These are phyloP conservation scores for Chironomus tepperi DNA, from an alignment of 1,140 invertebrate genomes.

Conservation along the genomic window DNA sequence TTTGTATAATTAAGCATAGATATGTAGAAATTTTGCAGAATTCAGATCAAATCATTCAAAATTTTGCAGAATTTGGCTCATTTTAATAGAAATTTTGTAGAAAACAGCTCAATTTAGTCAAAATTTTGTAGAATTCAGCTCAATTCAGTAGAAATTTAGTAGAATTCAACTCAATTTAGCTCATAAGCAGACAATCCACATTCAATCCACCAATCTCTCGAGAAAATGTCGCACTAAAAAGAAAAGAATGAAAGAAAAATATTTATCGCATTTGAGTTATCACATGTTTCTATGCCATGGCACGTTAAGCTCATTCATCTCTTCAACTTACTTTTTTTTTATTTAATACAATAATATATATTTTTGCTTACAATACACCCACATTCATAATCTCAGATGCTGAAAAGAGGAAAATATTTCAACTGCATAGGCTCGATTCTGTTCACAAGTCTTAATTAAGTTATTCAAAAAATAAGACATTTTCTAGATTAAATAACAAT, in stretches of 20 bases:
- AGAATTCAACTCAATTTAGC: too few relatives aligned
- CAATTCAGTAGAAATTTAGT: too few relatives aligned
- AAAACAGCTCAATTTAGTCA: too few relatives aligned
- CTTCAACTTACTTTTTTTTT: background rate
- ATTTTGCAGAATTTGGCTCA: too few relatives aligned
- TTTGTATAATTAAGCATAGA: too few relatives aligned
- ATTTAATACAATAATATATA: too few relatives aligned
- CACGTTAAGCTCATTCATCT: background rate
- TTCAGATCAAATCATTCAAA: too few relatives aligned
- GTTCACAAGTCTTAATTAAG: slow-evolving; percentile 13
- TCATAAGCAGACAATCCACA: too few relatives aligned
- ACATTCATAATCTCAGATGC: background rate
- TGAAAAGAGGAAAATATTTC: background rate
- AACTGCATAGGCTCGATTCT: background rate
- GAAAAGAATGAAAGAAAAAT: background rate
- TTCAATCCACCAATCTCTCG: too few relatives aligned
- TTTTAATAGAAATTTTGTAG: too few relatives aligned
- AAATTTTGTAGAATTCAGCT: too few relatives aligned
- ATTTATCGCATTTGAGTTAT: slow-evolving; percentile 3
- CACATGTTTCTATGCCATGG: slow-evolving; percentile 11
- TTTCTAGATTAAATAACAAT: background rate
- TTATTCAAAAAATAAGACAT: background rate
- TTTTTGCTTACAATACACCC: background rate
- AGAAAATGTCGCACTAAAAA: background rate
- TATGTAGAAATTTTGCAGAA: too few relatives aligned